Percentiles rank a stretch among this genome's conserved stretches.
phyloP scores from a whole-genome alignment of 1,140 invertebrate genomes.

The Drosophila seguyi region DNA sequence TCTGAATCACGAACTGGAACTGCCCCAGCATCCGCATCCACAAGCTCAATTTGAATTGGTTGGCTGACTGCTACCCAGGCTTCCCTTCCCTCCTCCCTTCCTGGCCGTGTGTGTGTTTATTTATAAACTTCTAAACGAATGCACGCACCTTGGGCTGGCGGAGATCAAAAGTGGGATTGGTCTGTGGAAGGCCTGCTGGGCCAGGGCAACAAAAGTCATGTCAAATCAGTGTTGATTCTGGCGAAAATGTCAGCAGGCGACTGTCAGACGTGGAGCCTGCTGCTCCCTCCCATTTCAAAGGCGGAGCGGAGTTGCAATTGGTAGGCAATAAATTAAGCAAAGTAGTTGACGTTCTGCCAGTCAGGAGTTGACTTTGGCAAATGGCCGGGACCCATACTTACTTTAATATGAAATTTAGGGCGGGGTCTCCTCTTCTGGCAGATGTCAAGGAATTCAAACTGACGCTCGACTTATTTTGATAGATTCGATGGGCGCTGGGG shows the following conservation, averaged over 20 bases:
- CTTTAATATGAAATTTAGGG: background rate
- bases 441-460: slow-evolving; percentile 59
- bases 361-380: slow-evolving; percentile 65
- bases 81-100: background rate
- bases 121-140: slow-evolving; percentile 83
- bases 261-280: slow-evolving; percentile 36
- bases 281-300: slow-evolving; percentile 29
- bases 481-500: slow-evolving; percentile 60
- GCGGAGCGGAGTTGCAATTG: slow-evolving; percentile 53
- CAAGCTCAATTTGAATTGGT: slow-evolving; percentile 24
- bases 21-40: slow-evolving; percentile 1
- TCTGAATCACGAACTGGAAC: slow-evolving; percentile 25
- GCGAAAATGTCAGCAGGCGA: slow-evolving; percentile 77
- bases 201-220: slow-evolving; percentile 75
- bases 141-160: slow-evolving; percentile 65
- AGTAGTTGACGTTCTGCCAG: slow-evolving; percentile 73
- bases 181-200: slow-evolving; percentile 47
- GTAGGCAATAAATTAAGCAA: slow-evolving; percentile 78
- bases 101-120: slow-evolving; percentile 51
- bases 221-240: slow-evolving; percentile 82
- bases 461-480: slow-evolving; percentile 74
- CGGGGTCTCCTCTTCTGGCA: background rate
- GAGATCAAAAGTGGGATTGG: slow-evolving; percentile 62
- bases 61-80: slow-evolving; percentile 26
- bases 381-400: slow-evolving; percentile 13